Evolutionary conservation across 2,797 vertebrate genomes (phyloP), one percentile per base, ranked within the genome.

Genomic region (Premnoplex brunnescens): DNA sequence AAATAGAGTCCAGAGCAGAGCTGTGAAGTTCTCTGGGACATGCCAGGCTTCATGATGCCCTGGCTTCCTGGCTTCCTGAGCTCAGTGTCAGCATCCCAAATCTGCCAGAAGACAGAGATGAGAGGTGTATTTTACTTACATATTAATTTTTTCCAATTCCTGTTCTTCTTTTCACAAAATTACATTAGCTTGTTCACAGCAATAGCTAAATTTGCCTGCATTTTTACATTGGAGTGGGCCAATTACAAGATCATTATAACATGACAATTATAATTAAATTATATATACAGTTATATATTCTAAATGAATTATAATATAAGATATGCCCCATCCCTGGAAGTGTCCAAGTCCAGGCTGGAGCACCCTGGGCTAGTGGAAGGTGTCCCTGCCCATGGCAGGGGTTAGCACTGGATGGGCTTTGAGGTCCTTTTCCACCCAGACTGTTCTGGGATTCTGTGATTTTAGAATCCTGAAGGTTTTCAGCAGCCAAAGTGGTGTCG

Each of bases 121-220:
- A 21, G 18, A 28, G 13, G 15, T 8, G 3, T 49, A 9, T 10
- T 75, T 55, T 20, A 15, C 36, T 68, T 36, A 36, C 46, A 75
- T 20, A 36, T 14, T 28, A 4, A 3, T 27, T 36, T 27, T 60
- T 36, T 11, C 4, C 12, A 36, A 5, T 36, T 26, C 2, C 2
- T 15, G 23, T 12, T 9, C 14, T 4, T 10, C 23, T 19, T 2
- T 10, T 60, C 3, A 36, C 0, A 0, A 5, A 28, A 23, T 62
- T 48, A 7, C 20, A 7, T 27, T 24, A 23, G 1, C 4, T 28
- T 75, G 8, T 43, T 85, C 51, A 8, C 16, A 67, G n/a, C 2
- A 52, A 2, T 2, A 32, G 22, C 10, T 14, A 34, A 6, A 69
- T 30, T 4, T 44, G 5, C 10, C 16, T 60, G 6, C 4, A 27